phyloP scores from a whole-genome alignment of 2,888 invertebrate species.

The Ferdinandea cuprea region DNA sequence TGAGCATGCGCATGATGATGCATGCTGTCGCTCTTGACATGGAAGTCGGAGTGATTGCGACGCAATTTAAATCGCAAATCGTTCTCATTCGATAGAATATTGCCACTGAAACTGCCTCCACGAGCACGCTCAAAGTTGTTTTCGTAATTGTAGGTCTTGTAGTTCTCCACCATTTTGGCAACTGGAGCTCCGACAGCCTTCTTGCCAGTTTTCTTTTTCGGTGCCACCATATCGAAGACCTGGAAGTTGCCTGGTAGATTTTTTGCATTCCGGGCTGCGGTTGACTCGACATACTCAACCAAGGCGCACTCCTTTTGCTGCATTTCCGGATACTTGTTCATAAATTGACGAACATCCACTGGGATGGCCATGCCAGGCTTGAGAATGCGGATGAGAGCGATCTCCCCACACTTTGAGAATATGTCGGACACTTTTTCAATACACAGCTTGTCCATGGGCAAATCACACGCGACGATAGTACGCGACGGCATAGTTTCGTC shows the following conservation, averaged over 20 bases:
- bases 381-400: constrained; percentile 93
- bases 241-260: constrained; percentile 86
- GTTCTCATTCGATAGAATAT: constrained; percentile 80
- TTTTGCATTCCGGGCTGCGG: constrained; percentile 92
- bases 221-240: constrained; percentile 91
- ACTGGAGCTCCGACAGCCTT: constrained; percentile 84
- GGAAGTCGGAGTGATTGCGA: constrained; percentile 82
- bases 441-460: constrained; percentile 92
- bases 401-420: constrained; percentile 94
- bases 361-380: constrained; percentile 95
- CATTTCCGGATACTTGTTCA: constrained; percentile 94
- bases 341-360: constrained; percentile 94
- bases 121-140: constrained; percentile 81
- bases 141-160: constrained; percentile 84
- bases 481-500: constrained; percentile 97
- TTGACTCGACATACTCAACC: constrained; percentile 94
- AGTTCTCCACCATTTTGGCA: constrained; percentile 86
- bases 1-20: constrained; percentile 60
- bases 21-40: constrained; percentile 74
- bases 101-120: constrained; percentile 82
- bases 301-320: constrained; percentile 94
- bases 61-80: constrained; percentile 81
- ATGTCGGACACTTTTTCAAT: constrained; percentile 96
- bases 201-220: constrained; percentile 88
- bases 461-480: constrained; percentile 93